A percentile compares a stretch with the other conserved stretches of the same genome.
These are phyloP conservation scores for Rhopalosiphum padi DNA, from an alignment of 1,140 invertebrate species.

Conservation along the genomic window DNA sequence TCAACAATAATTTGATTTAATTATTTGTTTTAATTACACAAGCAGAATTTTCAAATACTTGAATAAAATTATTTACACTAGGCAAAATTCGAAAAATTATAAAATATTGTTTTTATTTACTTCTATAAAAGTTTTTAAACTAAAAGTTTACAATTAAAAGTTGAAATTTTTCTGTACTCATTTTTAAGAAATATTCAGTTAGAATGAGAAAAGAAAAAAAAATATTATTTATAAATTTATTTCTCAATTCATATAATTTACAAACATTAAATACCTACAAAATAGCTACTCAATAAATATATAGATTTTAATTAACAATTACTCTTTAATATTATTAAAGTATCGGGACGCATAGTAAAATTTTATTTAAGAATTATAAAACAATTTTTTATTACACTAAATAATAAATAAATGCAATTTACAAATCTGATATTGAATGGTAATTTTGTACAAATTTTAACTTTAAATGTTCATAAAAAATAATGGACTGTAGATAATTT, in stretches of 20 bases:
- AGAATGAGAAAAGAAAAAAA: neutral
- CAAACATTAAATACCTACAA: neutral
- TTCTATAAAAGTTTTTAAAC: neutral
- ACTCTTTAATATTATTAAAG: neutral
- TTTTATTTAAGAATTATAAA: neutral
- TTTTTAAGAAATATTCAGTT: neutral
- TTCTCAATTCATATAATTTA: neutral
- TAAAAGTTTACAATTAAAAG: slow-evolving; percentile 1
- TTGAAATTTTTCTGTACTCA: neutral
- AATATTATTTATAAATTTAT: neutral
- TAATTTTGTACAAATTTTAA: too few relatives aligned
- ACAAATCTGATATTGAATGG: too few relatives aligned
- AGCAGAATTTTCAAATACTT: neutral
- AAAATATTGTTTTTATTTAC: neutral
- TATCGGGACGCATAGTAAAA: neutral
- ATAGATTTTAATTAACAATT: neutral
- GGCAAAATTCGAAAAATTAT: neutral
- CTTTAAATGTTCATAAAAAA: too few relatives aligned
- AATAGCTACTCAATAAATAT: neutral
- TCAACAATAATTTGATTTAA: neutral
- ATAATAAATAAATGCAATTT: too few relatives aligned
- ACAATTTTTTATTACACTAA: neutral
- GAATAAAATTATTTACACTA: neutral
- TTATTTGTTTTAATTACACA: neutral
- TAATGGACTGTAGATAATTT: too few relatives aligned